Percentiles rank a stretch among this genome's conserved stretches.
Conservation (phyloP, 2,113 vertebrate species). For the Dipodomys ordii region DNA sequence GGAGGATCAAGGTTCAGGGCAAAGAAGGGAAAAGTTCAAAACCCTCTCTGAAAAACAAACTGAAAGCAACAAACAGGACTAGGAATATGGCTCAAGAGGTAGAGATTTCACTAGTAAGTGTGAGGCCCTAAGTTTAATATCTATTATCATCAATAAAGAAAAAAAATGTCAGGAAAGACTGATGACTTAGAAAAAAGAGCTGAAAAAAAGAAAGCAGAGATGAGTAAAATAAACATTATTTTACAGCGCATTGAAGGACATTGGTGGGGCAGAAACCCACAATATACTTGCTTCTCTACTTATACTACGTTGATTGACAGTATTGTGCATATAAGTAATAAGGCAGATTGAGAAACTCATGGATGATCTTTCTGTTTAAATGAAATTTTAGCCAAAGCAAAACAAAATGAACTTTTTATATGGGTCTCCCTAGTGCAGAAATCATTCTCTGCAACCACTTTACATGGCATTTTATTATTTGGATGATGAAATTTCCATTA, state of each 20-base stretch:
- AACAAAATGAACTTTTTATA: background rate
- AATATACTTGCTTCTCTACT: slow-evolving; percentile 1
- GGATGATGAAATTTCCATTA: slow-evolving; percentile 55
- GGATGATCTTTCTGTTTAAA: slow-evolving; percentile 13
- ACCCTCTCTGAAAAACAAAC: too few species aligned
- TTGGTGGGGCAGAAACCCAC: background rate
- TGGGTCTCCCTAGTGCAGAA: background rate
- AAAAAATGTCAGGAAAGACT: too few species aligned
- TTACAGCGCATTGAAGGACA: background rate
- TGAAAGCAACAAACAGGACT: too few species aligned
- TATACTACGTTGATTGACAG: background rate
- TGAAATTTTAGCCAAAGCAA: slow-evolving; percentile 44
- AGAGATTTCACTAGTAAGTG: too few species aligned
- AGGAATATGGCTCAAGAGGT: too few species aligned
- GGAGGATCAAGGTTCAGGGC: too few species aligned
- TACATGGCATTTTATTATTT: background rate
- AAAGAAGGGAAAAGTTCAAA: too few species aligned
- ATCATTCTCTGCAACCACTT: slow-evolving; percentile 22
- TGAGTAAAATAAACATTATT: slow-evolving; percentile 33
- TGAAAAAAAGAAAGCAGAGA: background rate
- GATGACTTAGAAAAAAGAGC: background rate
- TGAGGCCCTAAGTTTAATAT: too few species aligned
- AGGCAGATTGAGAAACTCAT: background rate
- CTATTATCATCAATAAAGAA: too few species aligned
- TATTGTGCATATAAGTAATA: background rate